phyloP scores from a whole-genome alignment of 2,888 invertebrate species.

The Phytoseiulus persimilis region DNA sequence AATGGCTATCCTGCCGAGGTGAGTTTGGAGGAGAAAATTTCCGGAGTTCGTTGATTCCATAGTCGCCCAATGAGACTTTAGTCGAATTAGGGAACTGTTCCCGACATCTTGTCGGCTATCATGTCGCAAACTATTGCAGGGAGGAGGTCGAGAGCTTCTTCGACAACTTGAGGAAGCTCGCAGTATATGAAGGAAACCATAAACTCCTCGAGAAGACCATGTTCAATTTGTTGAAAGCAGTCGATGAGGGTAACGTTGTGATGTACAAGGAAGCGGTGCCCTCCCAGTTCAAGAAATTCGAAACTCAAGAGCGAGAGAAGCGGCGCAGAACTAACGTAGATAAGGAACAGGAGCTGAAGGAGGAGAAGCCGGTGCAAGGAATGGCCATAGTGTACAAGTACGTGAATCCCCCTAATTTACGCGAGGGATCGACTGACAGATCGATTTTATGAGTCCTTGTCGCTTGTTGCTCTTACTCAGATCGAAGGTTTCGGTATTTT shows the following conservation, averaged over 20 bases:
- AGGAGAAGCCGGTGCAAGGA: background rate
- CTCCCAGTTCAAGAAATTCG: background rate
- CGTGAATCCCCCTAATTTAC: background rate
- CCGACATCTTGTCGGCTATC: background rate
- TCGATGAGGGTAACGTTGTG: slow-evolving; percentile 21
- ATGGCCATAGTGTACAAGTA: slow-evolving; percentile 14
- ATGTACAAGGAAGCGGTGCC: background rate
- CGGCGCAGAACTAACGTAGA: background rate
- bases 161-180: background rate
- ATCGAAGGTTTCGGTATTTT: too few species aligned
- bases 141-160: background rate
- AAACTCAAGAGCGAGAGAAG: background rate
- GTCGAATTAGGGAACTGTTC: too few species aligned
- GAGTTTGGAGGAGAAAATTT: background rate
- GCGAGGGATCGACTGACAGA: too few species aligned
- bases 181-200: background rate
- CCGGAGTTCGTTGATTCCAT: background rate
- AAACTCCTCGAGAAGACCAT: slow-evolving; percentile 7
- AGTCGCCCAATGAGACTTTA: too few species aligned
- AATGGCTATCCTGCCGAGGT: background rate
- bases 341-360: too few species aligned
- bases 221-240: slow-evolving; percentile 8
- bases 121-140: background rate
- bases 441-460: too few species aligned
- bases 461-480: too few species aligned